Evolutionary conservation across 2,113 vertebrate genomes (phyloP), one percentile per base, ranked within the genome.

Genomic region (Pterocles gutturalis): DNA sequence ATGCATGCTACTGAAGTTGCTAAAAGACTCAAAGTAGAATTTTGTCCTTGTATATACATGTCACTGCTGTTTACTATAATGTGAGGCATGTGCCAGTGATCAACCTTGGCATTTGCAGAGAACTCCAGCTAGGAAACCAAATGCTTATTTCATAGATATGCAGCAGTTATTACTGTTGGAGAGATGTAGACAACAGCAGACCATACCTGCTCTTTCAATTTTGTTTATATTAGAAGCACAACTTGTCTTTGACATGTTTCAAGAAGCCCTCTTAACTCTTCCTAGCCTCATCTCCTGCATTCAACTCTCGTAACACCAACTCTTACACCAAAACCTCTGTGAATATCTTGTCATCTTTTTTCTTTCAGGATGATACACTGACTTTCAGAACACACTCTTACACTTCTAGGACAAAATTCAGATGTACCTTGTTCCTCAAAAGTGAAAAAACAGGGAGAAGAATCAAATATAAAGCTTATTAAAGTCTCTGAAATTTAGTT

Each of bases 71-170:
- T 80, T 64, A 92, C 43, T 72, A 86, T 66, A 96, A 90, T 34
- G 58, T 38, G 54, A 94, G 1, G 2, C 57, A 70, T 31, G 36
- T 86, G 45, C n/a, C 83, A 71, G 64, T 46, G 83, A 93, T 83
- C 55, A 92, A 29, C 38, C 46, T 81, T 95, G 96, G 80, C 77
- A 91, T 69, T 71, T 64, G 57, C 45, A 79, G 61, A 93, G 81
- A 93, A 53, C 65, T 94, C 89, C 91, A 94, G 65, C 73, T 67
- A 96, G 57, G 83, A 94, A 91, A 93, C 87, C 89, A 95, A 96
- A 94, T 71, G 91, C 36, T 93, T 91, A 60, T 86, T 93, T 91
- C 53, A 53, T 25, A 84, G 69, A 28, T 10, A 8, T 21, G 33
- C 43, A 83, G 69, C 22, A 46, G 19, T 67, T 87, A n/a, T 46